A percentile compares a stretch with the other conserved stretches of the same genome.
These are phyloP conservation scores for Diplolepis rosae DNA, from an alignment of 2,888 invertebrate genomes.

Conservation along the genomic window DNA sequence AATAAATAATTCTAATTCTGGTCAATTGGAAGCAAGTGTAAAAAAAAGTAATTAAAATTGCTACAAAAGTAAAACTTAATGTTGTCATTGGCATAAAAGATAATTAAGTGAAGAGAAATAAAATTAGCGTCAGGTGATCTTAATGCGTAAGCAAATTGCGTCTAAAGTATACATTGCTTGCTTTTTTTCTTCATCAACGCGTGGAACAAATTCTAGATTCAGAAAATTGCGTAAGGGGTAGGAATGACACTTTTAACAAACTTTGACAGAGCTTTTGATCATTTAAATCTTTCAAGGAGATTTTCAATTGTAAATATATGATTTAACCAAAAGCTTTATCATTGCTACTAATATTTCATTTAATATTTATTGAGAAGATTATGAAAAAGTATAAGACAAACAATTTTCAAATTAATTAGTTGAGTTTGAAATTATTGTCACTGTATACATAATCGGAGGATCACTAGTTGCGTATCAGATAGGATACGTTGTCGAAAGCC, in stretches of 20 bases:
- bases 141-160: neutral
- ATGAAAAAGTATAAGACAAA: too few species aligned
- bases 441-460: too few species aligned
- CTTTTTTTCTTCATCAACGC: neutral
- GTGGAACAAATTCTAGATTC: neutral
- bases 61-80: neutral
- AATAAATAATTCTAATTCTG: slow-evolving; percentile 2
- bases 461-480: too few species aligned
- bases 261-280: neutral
- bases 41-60: slow-evolving; percentile 12
- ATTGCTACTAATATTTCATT: too few species aligned
- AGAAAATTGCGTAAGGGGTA: neutral
- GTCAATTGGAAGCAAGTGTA: neutral
- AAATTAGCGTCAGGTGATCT: neutral
- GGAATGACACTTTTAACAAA: neutral
- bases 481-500: too few species aligned
- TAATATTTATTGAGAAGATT: too few species aligned
- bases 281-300: neutral
- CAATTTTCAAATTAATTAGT: too few species aligned
- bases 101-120: slow-evolving; percentile 10
- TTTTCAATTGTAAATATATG: neutral
- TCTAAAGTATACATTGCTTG: neutral
- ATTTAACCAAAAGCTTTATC: too few species aligned
- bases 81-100: slow-evolving; percentile 13
- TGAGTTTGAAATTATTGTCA: too few species aligned